Percentiles rank a stretch among this genome's conserved stretches.
phyloP scores from a whole-genome alignment of 2,797 vertebrate genomes.

The Odontamblyopus lacepedii region DNA sequence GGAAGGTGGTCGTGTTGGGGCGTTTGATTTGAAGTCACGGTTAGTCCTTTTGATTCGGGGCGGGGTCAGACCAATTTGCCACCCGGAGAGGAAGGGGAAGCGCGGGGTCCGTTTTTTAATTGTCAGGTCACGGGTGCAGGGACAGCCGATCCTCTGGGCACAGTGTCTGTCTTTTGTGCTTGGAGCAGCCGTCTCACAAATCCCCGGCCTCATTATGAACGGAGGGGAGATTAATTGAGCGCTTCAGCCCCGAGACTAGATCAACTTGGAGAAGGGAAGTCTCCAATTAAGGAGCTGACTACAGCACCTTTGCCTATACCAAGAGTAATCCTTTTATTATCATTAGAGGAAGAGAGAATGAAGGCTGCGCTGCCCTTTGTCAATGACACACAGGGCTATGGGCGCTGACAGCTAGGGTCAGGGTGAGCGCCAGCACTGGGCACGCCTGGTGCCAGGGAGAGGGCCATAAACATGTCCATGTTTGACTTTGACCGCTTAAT shows the following conservation, averaged over 20 bases:
- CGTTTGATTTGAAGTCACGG: conserved; percentile 79
- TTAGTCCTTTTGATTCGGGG: conserved; percentile 81
- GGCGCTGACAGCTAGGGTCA: conserved; percentile 49
- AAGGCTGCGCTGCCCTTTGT: conserved; percentile 66
- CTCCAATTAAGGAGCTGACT: conserved; percentile 86
- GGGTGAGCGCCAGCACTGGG: conserved; percentile 40
- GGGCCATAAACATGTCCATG: conserved; percentile 38
- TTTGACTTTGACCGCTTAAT: conserved; percentile 47
- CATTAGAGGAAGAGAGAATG: conserved; percentile 68
- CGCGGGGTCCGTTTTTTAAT: conserved; percentile 79
- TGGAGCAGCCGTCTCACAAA: conserved; percentile 85
- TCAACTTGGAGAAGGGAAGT: conserved; percentile 89
- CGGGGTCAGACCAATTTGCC: conserved; percentile 85
- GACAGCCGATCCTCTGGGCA: conserved; percentile 84
- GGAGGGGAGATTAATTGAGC: conserved; percentile 96
- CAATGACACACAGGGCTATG: conserved; percentile 55
- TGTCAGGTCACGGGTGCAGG: conserved; percentile 78
- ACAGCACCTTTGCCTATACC: conserved; percentile 75
- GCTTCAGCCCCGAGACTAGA: conserved; percentile 92
- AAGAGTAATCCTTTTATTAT: conserved; percentile 73
- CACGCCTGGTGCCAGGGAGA: conserved; percentile 24
- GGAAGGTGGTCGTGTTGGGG: conserved; percentile 65
- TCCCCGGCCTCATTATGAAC: conserved; percentile 96
- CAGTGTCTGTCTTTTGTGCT: conserved; percentile 85
- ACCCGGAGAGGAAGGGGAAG: conserved; percentile 80